These are phyloP conservation scores for Drosophila guanche DNA, from an alignment of 1,140 invertebrate species.

Conservation along the genomic window DNA sequence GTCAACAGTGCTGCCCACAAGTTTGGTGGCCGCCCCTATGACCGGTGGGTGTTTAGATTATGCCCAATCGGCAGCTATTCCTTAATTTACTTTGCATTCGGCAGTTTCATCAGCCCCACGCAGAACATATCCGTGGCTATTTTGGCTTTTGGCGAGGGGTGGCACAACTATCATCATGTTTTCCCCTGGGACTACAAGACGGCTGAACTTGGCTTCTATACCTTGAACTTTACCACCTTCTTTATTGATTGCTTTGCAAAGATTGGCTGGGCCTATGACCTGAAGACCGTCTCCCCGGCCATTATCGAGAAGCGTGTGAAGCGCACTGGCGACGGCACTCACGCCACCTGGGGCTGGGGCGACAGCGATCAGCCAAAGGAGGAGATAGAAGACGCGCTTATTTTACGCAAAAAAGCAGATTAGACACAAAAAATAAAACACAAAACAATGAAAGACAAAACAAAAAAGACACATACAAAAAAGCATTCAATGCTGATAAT, in stretches of 20 bases:
- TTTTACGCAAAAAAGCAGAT: slow-evolving; percentile 86
- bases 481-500: too few species aligned
- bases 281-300: slow-evolving; percentile 91
- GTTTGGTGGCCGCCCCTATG: slow-evolving; percentile 96
- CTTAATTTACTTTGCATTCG: slow-evolving; percentile 8
- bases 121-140: slow-evolving; percentile 89
- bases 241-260: slow-evolving; percentile 94
- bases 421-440: slow-evolving; percentile 26
- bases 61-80: too few species aligned
- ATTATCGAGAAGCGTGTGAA: slow-evolving; percentile 88
- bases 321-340: slow-evolving; percentile 91
- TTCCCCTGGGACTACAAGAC: slow-evolving; percentile 97
- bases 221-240: slow-evolving; percentile 91
- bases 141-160: slow-evolving; percentile 92
- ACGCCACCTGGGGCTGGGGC: slow-evolving; percentile 92
- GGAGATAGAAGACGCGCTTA: slow-evolving; percentile 87
- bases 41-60: too few species aligned
- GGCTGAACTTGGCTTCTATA: slow-evolving; percentile 91
- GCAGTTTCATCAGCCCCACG: slow-evolving; percentile 89
- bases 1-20: slow-evolving; percentile 98
- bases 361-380: slow-evolving; percentile 90
- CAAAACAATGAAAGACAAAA: too few species aligned
- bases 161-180: slow-evolving; percentile 98
- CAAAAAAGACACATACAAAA: too few species aligned
- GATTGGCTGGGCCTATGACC: slow-evolving; percentile 94